Percentiles rank a stretch among this genome's conserved stretches.
Conservation (phyloP, 2,113 vertebrate genomes). For the Theropithecus gelada region DNA sequence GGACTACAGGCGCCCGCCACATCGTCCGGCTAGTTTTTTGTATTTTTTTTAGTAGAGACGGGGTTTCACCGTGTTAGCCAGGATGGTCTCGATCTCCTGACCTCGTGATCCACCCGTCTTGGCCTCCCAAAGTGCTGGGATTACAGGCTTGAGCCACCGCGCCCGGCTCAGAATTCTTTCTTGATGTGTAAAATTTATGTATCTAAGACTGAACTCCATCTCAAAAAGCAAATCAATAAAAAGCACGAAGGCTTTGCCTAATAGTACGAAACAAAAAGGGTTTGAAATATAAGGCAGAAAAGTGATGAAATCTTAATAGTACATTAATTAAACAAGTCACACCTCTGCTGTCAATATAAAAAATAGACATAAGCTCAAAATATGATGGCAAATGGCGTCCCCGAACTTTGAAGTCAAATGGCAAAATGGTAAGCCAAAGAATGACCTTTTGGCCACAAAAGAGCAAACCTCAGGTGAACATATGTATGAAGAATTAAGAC, state of each 20-base stretch:
- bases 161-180: neutral
- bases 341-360: neutral
- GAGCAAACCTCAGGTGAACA: neutral
- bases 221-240: conserved; percentile 1
- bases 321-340: neutral
- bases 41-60: too few relatives aligned
- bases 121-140: too few relatives aligned
- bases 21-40: too few relatives aligned
- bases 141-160: too few relatives aligned
- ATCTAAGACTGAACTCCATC: neutral
- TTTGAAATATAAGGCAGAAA: neutral
- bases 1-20: too few relatives aligned
- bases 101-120: too few relatives aligned
- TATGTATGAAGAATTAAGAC: neutral
- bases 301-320: neutral
- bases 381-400: neutral
- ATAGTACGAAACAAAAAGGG: neutral
- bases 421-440: neutral
- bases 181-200: neutral
- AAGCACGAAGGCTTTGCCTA: neutral
- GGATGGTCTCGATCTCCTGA: too few relatives aligned
- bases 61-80: too few relatives aligned
- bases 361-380: neutral
- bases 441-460: neutral
- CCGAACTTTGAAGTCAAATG: neutral